Percentiles rank a stretch among this genome's conserved stretches.
These are phyloP conservation scores for Octomys mimax DNA, from an alignment of 2,797 vertebrate species.

Conservation along the genomic window DNA sequence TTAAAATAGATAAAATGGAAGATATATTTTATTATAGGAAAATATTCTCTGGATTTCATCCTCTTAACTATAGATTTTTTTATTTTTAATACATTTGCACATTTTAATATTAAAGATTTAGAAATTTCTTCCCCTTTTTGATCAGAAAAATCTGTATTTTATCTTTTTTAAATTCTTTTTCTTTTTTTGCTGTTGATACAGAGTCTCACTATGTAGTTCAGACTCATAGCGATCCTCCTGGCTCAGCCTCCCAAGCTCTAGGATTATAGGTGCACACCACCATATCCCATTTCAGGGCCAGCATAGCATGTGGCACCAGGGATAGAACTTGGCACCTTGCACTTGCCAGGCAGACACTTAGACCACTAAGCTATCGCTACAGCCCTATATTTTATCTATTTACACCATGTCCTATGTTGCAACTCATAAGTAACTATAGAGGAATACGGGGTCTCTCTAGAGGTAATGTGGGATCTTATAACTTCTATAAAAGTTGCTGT, in stretches of 20 bases:
- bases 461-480: neutral
- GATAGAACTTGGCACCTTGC: no score
- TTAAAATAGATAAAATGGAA: neutral
- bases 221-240: no score
- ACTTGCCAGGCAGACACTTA: no score
- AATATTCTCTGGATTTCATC: slow-evolving; percentile 9
- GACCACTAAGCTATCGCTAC: no score
- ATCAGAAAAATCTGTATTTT: neutral
- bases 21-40: neutral
- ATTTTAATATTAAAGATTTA: slow-evolving; percentile 2
- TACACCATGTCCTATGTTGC: neutral
- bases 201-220: no score
- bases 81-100: neutral
- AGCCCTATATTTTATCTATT: neutral
- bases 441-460: neutral
- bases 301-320: no score
- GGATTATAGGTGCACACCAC: no score
- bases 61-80: neutral
- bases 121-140: neutral
- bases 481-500: neutral
- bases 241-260: no score
- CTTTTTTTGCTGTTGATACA: no score
- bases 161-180: neutral
- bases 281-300: no score
- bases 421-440: neutral